phyloP scores from a whole-genome alignment of 2,113 vertebrate genomes.

The Zosterops borbonicus region DNA sequence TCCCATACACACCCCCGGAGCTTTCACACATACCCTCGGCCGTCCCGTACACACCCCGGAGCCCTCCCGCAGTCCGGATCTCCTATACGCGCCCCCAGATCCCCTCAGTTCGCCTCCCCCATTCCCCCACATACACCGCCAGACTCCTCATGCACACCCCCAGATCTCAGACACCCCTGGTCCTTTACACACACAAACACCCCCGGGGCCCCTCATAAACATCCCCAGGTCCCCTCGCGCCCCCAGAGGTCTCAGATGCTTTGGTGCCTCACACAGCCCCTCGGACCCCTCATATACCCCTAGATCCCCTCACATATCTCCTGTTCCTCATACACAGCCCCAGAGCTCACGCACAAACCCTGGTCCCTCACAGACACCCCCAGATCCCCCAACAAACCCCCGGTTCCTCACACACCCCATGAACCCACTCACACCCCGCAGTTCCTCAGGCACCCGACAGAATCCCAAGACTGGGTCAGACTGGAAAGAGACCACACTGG shows the following conservation, averaged over 20 bases:
- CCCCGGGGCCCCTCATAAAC: no score
- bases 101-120: no score
- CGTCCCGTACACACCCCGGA: no score
- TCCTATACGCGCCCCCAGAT: no score
- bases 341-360: neutral
- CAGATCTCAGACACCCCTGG: neutral
- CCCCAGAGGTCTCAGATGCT: neutral
- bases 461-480: neutral
- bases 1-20: no score
- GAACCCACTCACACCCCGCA: rapidly evolving
- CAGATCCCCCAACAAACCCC: no score
- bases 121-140: no score
- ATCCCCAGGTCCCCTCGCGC: neutral
- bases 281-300: rapidly evolving
- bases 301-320: neutral
- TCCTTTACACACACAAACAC: no score
- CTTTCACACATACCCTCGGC: no score
- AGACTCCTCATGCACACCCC: neutral
- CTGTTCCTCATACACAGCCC: neutral
- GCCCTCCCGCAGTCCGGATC: no score
- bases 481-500: neutral
- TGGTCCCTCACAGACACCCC: neutral
- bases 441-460: no score
- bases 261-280: neutral
- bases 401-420: neutral